A percentile compares a stretch with the other conserved stretches of the same genome.
Evolutionary conservation across 2,113 vertebrate species (phyloP).

Genomic region (Caretta caretta): DNA sequence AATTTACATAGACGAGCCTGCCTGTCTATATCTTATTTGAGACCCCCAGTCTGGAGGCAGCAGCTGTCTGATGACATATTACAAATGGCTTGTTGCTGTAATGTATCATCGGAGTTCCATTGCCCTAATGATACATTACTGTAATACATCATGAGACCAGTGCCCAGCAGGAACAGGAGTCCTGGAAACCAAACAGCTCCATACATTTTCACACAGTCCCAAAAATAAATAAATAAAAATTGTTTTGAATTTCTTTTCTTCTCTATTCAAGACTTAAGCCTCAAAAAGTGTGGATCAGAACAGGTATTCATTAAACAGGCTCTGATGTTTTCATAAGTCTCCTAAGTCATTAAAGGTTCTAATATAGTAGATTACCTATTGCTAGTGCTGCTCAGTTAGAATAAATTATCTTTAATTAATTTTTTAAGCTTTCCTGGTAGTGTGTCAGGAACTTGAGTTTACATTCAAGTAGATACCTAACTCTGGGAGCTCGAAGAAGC

Average conservation of each 20-base stretch:
- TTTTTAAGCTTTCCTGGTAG: slow-evolving; percentile 29
- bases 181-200: slow-evolving; percentile 74
- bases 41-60: slow-evolving; percentile 48
- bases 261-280: slow-evolving; percentile 73
- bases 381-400: background rate
- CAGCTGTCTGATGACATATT: slow-evolving; percentile 75
- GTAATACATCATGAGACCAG: slow-evolving; percentile 75
- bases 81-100: slow-evolving; percentile 74
- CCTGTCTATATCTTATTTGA: slow-evolving; percentile 21
- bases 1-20: background rate
- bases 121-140: slow-evolving; percentile 74
- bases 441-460: background rate
- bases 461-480: background rate
- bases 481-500: background rate
- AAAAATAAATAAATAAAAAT: slow-evolving; percentile 42
- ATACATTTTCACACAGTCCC: slow-evolving; percentile 63
- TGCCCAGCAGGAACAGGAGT: slow-evolving; percentile 72
- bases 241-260: slow-evolving; percentile 76
- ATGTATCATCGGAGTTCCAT: slow-evolving; percentile 77
- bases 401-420: slow-evolving; percentile 58
- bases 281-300: slow-evolving; percentile 54
- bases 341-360: slow-evolving; percentile 40
- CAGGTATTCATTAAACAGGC: slow-evolving; percentile 60
- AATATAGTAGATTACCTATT: slow-evolving; percentile 29
- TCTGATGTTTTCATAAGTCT: slow-evolving; percentile 60